Conservation (phyloP, 2,797 vertebrate species). For the Macrochelys suwanniensis region DNA sequence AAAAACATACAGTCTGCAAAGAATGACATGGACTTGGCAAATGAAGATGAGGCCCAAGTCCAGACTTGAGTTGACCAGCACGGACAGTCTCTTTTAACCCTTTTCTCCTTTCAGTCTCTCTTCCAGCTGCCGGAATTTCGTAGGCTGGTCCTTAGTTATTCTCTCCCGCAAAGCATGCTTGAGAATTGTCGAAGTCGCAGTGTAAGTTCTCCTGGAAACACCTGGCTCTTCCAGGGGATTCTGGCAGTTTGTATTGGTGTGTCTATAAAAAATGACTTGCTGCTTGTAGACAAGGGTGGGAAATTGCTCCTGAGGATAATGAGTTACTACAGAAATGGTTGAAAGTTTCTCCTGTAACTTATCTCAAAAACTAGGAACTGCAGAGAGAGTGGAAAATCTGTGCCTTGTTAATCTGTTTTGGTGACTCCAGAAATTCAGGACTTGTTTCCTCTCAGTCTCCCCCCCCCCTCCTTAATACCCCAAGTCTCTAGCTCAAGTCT, state of each 20-base stretch:
- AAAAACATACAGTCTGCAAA: not conserved
- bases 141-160: constrained; percentile 93
- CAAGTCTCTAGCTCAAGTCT: not conserved
- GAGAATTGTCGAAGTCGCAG: constrained; percentile 89
- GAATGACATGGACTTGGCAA: fast-evolving
- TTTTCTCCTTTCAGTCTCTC: constrained; percentile 87
- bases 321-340: fast-evolving
- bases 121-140: constrained; percentile 96
- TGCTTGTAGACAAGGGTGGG: not conserved
- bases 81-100: not conserved
- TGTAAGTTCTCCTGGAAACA: constrained; percentile 82
- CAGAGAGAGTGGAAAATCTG: fast-evolving
- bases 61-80: not conserved
- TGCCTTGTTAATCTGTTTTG: not conserved
- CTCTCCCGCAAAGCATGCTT: constrained; percentile 87
- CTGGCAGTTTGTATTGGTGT: fast-evolving
- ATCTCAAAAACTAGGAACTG: not conserved
- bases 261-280: not conserved
- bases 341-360: not conserved
- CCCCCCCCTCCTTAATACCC: not conserved
- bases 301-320: not conserved
- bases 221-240: not conserved
- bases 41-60: fast-evolving
- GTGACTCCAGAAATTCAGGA: not conserved
- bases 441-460: not conserved